Evolutionary conservation across 2,113 vertebrate genomes (phyloP).

Genomic region (Myrmophylax atrothorax): DNA sequence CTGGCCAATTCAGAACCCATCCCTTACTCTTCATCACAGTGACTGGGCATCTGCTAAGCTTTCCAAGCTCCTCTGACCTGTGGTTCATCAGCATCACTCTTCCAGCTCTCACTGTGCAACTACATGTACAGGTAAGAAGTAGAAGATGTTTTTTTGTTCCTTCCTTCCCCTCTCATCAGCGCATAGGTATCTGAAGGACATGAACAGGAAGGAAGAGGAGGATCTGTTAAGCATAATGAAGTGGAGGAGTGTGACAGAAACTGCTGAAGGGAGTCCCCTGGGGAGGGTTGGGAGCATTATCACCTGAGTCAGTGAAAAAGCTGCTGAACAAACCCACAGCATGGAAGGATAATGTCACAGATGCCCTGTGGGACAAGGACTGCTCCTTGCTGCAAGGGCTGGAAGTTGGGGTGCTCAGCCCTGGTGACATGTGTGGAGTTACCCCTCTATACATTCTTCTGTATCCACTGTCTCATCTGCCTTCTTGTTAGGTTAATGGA

Average conservation of each 20-base stretch:
- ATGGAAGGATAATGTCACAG: neutral
- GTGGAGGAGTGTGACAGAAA: slow-evolving; percentile 16
- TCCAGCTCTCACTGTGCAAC: neutral
- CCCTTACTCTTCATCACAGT: neutral
- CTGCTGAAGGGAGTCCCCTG: neutral
- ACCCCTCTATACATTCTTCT: fast-evolving
- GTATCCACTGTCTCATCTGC: fast-evolving
- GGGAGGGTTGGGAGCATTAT: neutral
- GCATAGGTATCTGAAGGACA: neutral
- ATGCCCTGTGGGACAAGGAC: neutral
- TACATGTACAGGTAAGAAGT: neutral
- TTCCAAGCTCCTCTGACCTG: neutral
- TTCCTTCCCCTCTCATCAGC: neutral
- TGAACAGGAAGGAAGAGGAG: slow-evolving; percentile 1
- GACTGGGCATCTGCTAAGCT: neutral
- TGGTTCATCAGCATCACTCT: neutral
- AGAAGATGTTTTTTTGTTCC: neutral
- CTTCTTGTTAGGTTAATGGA: neutral
- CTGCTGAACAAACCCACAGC: neutral
- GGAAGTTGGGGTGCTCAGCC: neutral
- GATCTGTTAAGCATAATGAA: slow-evolving; percentile 29
- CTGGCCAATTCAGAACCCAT: neutral
- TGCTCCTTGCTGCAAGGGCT: neutral
- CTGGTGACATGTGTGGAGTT: neutral
- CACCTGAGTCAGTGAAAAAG: slow-evolving; percentile 11